Evolutionary conservation across 2,888 invertebrate species (phyloP), one percentile per base, ranked within the genome.

Genomic region (Busseola fusca): DNA sequence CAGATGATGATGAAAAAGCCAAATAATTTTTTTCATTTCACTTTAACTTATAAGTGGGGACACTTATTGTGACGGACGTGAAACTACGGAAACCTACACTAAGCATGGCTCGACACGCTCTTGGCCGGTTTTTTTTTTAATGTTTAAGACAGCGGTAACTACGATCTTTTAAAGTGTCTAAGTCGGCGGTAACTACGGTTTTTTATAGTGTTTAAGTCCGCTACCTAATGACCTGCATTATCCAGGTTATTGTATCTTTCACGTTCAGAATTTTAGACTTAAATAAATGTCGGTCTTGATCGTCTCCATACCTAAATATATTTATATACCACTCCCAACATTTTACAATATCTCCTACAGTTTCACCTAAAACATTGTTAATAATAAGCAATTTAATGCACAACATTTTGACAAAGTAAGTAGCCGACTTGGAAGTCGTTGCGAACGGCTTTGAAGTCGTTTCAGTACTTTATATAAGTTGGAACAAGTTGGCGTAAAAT

Each of bases 381-480:
- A 40, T 64, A 63, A 57, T 73, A 76, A 56, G 52, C 16, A 64
- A 57, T 64, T 69, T 60, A 63, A 72, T 50, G 58, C 54, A 60
- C 68, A 73, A 65, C 0, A 76, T 82, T 78, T 80, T 76, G 80
- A 80, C 84, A 74, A 56, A 25, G 34, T 79, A 76, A 80, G 78
- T 64, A 64, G n/a, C 56, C 56, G 76, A 70, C 80, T 82, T 74
- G 21, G 27, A 71, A 74, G 71, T 62, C 74, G 73, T 72, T 50
- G 34, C 57, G 64, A 69, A 64, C 60, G 69, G 70, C 69, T 76
- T 74, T 56, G 34, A 71, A 77, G 67, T 68, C 82, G 67, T 80
- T 76, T 73, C 42, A 42, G 58, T 82, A 82, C 76, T 78, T 84
- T 71, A 76, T 79, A 71, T 76, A 82, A 84, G 63, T 81, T 75